These are phyloP conservation scores for Gallinago nigripennis DNA, from an alignment of 2,797 vertebrate species.

Conservation along the genomic window DNA sequence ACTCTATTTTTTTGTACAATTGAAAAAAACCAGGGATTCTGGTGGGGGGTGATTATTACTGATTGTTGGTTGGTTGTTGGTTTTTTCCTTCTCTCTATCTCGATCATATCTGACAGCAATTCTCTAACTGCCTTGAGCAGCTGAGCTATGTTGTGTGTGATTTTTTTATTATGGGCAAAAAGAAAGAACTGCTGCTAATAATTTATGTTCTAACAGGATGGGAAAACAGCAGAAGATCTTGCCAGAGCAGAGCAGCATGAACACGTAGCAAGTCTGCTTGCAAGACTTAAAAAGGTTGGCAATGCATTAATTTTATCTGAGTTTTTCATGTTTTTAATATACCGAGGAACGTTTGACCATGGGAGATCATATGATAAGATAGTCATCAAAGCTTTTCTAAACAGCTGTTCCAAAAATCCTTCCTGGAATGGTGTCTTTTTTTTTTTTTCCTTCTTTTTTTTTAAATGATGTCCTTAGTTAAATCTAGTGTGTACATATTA, in stretches of 20 bases:
- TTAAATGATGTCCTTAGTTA: neutral
- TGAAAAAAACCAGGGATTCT: neutral
- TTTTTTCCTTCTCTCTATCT: neutral
- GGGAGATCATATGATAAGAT: neutral
- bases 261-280: slow-evolving; percentile 84
- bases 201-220: slow-evolving; percentile 83
- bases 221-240: slow-evolving; percentile 93
- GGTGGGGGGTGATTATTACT: neutral
- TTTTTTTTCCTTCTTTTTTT: neutral
- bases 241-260: slow-evolving; percentile 89
- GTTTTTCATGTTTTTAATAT: neutral
- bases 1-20: neutral
- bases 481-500: neutral
- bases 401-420: neutral
- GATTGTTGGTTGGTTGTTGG: neutral
- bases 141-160: neutral
- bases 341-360: neutral
- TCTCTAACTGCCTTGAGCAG: neutral
- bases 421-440: neutral
- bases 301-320: neutral
- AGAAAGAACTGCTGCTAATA: neutral
- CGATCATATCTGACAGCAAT: neutral
- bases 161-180: neutral
- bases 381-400: neutral
- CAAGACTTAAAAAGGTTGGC: slow-evolving; percentile 92